Conservation (phyloP, 2,888 invertebrate species). For the Synanthedon formicaeformis region DNA sequence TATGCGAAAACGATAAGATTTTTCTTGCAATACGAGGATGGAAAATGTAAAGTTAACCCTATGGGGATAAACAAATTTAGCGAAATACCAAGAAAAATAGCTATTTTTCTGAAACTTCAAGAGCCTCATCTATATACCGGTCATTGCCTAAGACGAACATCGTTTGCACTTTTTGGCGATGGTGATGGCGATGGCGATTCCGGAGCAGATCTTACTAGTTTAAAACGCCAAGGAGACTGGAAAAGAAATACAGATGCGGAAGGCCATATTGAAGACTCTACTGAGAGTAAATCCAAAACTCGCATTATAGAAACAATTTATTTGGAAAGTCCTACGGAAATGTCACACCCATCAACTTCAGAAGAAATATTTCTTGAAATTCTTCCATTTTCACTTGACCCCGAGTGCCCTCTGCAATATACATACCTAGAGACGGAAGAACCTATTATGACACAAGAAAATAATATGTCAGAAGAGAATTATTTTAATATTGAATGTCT, state of each 20-base stretch:
- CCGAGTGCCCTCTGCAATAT: too few relatives aligned
- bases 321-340: too few relatives aligned
- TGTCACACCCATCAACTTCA: too few relatives aligned
- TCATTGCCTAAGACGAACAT: slow-evolving; percentile 7
- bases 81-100: slow-evolving; percentile 8
- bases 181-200: slow-evolving; percentile 4
- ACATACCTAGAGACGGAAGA: too few relatives aligned
- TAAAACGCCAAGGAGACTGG: slow-evolving; percentile 6
- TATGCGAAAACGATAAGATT: slow-evolving; percentile 3
- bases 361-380: too few relatives aligned
- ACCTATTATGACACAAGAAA: too few relatives aligned
- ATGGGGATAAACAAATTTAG: slow-evolving; percentile 7
- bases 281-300: not conserved
- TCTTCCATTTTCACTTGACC: too few relatives aligned
- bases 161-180: slow-evolving; percentile 3
- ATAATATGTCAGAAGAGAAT: too few relatives aligned
- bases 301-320: not conserved
- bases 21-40: slow-evolving; percentile 7
- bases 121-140: slow-evolving; percentile 7
- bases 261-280: not conserved
- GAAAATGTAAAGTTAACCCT: slow-evolving; percentile 7
- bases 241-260: not conserved
- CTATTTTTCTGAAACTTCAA: slow-evolving; percentile 3
- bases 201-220: slow-evolving; percentile 4
- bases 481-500: too few relatives aligned